Conservation (phyloP, 2,113 vertebrate species). For the Platycercus adscitus region DNA sequence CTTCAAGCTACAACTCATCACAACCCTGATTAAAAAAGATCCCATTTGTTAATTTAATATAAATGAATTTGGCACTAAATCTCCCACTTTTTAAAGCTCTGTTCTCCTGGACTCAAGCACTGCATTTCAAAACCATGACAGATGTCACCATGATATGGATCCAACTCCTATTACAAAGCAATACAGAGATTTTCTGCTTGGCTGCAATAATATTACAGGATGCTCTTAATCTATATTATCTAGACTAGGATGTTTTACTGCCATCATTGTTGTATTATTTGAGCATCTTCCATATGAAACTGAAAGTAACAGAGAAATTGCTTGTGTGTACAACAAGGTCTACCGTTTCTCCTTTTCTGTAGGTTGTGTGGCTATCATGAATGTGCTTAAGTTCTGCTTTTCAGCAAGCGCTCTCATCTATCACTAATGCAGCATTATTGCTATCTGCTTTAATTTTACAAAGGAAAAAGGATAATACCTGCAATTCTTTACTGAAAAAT, state of each 20-base stretch:
- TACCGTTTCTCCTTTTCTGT: neutral
- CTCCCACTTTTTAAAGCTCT: neutral
- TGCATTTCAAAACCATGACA: conserved; percentile 27
- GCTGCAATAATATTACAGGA: conserved; percentile 42
- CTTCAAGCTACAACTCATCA: neutral
- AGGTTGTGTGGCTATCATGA: neutral
- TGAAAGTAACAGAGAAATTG: neutral
- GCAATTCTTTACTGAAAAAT: neutral
- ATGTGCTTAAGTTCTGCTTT: neutral
- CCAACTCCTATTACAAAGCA: conserved; percentile 43
- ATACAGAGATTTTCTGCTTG: conserved; percentile 45
- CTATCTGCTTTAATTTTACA: neutral
- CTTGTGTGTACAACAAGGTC: neutral
- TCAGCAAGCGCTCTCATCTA: neutral
- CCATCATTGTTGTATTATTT: neutral
- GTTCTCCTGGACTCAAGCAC: neutral
- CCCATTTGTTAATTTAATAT: neutral
- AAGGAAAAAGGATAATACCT: neutral
- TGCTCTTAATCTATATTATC: conserved; percentile 53
- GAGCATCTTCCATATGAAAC: neutral
- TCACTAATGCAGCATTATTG: neutral
- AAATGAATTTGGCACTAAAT: conserved; percentile 16
- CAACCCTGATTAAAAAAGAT: neutral
- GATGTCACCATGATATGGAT: neutral
- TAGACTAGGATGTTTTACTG: conserved; percentile 25